Base-by-base conservation (phyloP, 2,113 vertebrate species). In the Ptyas mucosa region DNA sequence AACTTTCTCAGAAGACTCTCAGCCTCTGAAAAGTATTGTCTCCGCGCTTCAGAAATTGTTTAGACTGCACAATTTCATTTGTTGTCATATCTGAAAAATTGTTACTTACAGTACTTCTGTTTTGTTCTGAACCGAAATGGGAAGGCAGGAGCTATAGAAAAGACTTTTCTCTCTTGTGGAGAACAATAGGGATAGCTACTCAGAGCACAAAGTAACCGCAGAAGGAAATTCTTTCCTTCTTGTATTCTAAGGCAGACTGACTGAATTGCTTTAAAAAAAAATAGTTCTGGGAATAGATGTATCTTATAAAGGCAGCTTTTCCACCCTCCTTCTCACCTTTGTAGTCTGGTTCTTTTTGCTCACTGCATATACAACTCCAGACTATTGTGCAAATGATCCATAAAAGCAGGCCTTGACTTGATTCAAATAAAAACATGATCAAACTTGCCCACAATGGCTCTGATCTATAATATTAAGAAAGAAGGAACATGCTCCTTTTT, bases 1-100 rank as follows among this genome's bases (percentile, higher is more conserved):
- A 95, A 64, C 81, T 61, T 96, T 96, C 96, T 96, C 94, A 95
- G 96, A 96, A 96, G 96, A 94, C 94, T 95, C 96, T 96, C 95
- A 95, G 55, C 39, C 18, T 52, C 43, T 88, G 94, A 93, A 96
- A 81, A 95, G 92, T 95, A 92, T 96, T 93, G 92, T 96, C 97
- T 97, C 94, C 23, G 85, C 93, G 85, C 93, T 96, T 97, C 96
- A 94, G 96, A 96, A 92, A 92, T 1, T 58, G 1, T 95, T 93
- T 94, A 95, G 96, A 87, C 95, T 95, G 94, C 95, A 93, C 94
- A 95, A 96, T 95, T 96, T 96, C 92, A 94, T 88, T 95, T 93
- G 88, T 95, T 94, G 94, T 23, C 94, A 95, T 97, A 93, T 95
- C 97, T 97, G 92, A 91, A 94, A 95, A 95, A 92, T 96, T 95